These are phyloP conservation scores for Agriopis aurantiaria DNA, from an alignment of 2,888 invertebrate species.

Conservation along the genomic window DNA sequence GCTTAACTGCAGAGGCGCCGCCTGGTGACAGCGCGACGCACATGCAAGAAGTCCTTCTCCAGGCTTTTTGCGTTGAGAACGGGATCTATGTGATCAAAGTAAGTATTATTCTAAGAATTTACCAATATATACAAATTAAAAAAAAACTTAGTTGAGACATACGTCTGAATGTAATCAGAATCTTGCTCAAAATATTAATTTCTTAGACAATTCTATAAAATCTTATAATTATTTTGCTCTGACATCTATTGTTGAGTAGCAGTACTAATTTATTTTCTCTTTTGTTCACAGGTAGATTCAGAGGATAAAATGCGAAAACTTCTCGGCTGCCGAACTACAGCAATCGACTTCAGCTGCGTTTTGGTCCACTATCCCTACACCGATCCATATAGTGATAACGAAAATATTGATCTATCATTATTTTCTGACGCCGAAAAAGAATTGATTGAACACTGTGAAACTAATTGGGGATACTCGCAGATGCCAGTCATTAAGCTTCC, in stretches of 20 bases:
- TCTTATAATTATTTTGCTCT: not conserved
- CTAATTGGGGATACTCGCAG: constrained; percentile 87
- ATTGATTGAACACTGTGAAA: constrained; percentile 89
- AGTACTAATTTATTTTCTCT: constrained; percentile 49
- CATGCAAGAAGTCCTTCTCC: constrained; percentile 91
- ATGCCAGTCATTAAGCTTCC: constrained; percentile 89
- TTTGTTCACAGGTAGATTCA: constrained; percentile 85
- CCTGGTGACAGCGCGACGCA: constrained; percentile 91
- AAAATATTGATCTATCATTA: constrained; percentile 74
- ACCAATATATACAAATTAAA: too few relatives aligned
- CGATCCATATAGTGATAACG: constrained; percentile 79
- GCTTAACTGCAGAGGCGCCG: constrained; percentile 89
- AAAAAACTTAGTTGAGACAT: too few relatives aligned
- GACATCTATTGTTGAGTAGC: constrained; percentile 33
- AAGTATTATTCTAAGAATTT: constrained; percentile 50
- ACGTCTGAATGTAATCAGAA: too few relatives aligned
- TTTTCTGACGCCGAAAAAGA: constrained; percentile 88
- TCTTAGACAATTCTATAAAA: not conserved
- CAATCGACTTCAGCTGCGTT: constrained; percentile 85
- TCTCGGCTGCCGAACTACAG: constrained; percentile 75
- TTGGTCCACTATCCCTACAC: constrained; percentile 83
- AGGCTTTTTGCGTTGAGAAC: constrained; percentile 93
- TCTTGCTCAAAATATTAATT: too few relatives aligned
- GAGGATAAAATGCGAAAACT: constrained; percentile 82
- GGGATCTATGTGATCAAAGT: constrained; percentile 92